Evolutionary conservation across 1,140 invertebrate species (phyloP).

Genomic region (Druon quercuslanigerum): DNA sequence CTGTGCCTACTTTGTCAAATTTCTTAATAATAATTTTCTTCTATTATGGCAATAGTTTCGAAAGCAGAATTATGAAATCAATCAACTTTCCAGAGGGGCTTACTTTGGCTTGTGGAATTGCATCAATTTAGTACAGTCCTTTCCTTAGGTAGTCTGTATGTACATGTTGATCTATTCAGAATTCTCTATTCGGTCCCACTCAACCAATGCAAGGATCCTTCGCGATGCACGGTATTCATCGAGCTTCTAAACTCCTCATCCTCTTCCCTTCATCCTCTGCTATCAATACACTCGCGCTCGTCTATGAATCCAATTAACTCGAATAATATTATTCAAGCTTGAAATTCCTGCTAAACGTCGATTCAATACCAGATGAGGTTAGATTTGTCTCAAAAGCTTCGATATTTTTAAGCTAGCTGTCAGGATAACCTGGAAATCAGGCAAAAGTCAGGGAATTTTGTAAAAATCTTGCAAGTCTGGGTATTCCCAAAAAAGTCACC

Average conservation of each 20-base stretch:
- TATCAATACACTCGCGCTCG: constrained; percentile 54
- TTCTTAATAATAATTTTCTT: no score
- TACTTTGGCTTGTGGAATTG: no score
- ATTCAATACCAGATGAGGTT: constrained; percentile 44
- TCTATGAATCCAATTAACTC: constrained; percentile 55
- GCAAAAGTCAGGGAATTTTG: no score
- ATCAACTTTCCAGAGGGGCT: no score
- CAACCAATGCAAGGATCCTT: not conserved
- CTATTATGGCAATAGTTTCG: no score
- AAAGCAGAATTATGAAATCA: no score
- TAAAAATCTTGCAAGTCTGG: no score
- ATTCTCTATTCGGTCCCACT: constrained; percentile 9
- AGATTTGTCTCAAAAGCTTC: not conserved
- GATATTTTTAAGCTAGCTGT: not conserved
- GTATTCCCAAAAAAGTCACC: no score
- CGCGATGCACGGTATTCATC: constrained; percentile 13
- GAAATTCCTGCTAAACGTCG: constrained; percentile 53
- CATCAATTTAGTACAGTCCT: no score
- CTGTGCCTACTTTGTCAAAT: no score
- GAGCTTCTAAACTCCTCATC: constrained; percentile 1
- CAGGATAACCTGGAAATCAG: no score
- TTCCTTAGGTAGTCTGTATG: no score
- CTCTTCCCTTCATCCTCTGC: constrained; percentile 40
- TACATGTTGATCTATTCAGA: not conserved
- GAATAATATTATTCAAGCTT: constrained; percentile 56